phyloP scores from a whole-genome alignment of 64 coral and sea anemone species.

The Porites lutea region DNA sequence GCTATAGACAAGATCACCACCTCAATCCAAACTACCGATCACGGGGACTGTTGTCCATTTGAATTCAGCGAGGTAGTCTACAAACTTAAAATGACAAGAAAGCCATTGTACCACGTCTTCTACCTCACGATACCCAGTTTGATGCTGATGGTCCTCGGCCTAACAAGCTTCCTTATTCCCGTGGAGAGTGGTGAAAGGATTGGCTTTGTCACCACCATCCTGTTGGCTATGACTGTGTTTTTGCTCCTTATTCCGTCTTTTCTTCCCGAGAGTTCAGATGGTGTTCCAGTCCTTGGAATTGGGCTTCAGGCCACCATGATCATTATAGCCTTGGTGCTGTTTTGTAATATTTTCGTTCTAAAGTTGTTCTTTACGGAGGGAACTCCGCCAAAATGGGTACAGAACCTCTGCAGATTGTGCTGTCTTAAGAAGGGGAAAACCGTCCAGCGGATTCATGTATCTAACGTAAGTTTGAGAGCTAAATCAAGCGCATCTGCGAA shows the following conservation, averaged over 20 bases:
- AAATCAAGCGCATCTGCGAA: background rate
- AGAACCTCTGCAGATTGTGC: constrained; percentile 10
- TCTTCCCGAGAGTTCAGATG: constrained; percentile 62
- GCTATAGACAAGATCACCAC: background rate
- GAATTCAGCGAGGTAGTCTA: constrained; percentile 30
- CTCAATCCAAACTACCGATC: background rate
- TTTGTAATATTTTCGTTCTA: constrained; percentile 50
- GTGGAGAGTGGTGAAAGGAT: constrained; percentile 73
- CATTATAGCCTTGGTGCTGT: constrained; percentile 26
- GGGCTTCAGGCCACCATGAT: constrained; percentile 24
- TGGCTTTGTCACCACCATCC: constrained; percentile 72
- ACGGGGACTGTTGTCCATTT: constrained; percentile 59
- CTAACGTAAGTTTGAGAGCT: background rate
- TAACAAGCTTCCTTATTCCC: constrained; percentile 60
- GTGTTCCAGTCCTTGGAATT: constrained; percentile 48
- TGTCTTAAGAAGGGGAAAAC: background rate
- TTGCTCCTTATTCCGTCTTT: constrained; percentile 54
- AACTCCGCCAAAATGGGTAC: constrained; percentile 42
- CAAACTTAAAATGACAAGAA: constrained; percentile 24
- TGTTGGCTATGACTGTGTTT: constrained; percentile 65
- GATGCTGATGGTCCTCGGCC: background rate
- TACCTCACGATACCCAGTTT: constrained; percentile 48
- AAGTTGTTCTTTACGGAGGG: constrained; percentile 47
- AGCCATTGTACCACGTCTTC: constrained; percentile 45
- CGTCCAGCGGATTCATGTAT: background rate